These are phyloP conservation scores for Neosilurus hyrtlii DNA, from an alignment of 2,797 vertebrate species.

Conservation along the genomic window DNA sequence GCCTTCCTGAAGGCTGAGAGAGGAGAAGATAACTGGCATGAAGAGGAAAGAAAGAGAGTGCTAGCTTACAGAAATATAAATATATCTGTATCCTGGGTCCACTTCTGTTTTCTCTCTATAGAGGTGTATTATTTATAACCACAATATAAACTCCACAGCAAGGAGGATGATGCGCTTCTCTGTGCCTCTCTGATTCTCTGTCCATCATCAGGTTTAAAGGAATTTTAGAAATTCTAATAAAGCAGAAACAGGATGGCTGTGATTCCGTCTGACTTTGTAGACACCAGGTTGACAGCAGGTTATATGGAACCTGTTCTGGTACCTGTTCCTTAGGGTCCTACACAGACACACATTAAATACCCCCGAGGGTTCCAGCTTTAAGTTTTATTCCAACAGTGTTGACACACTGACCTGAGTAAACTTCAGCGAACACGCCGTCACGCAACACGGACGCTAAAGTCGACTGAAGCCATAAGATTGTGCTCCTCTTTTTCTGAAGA, in stretches of 20 bases:
- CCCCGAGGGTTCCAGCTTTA: background rate
- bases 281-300: too few species aligned
- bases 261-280: background rate
- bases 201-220: background rate
- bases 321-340: too few species aligned
- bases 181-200: background rate
- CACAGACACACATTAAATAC: background rate
- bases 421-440: too few species aligned
- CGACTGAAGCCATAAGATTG: background rate
- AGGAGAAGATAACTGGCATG: background rate
- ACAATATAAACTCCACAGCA: background rate
- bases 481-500: background rate
- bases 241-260: background rate
- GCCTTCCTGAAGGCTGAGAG: background rate
- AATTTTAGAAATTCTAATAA: background rate
- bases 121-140: background rate
- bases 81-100: background rate
- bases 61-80: background rate
- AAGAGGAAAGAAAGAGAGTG: background rate
- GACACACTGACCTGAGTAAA: background rate
- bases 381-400: background rate
- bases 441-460: too few species aligned
- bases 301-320: background rate
- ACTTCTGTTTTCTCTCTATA: background rate
- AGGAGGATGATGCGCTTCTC: background rate